phyloP scores from a whole-genome alignment of 2,113 vertebrate species.

The Machaerirhynchus nigripectus region DNA sequence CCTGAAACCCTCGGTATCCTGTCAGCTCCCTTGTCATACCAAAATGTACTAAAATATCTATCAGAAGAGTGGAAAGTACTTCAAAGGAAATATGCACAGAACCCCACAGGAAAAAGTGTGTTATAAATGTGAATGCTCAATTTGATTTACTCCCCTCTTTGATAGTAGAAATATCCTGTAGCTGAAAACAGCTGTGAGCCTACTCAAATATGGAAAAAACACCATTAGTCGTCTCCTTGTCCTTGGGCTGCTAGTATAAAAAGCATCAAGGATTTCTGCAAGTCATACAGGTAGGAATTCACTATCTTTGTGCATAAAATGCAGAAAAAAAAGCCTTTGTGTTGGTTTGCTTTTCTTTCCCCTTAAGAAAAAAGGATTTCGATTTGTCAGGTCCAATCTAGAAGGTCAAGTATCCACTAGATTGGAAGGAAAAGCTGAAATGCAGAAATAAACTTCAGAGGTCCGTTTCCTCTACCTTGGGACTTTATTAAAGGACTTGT shows the following conservation, averaged over 20 bases:
- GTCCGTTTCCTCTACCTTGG: not conserved
- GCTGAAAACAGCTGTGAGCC: not conserved
- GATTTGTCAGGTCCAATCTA: not conserved
- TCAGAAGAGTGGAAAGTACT: not conserved
- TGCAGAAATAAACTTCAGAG: not conserved
- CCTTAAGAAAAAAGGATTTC: not conserved
- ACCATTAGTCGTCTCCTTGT: not conserved
- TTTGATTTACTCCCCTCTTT: conserved; percentile 25
- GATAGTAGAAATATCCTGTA: not conserved
- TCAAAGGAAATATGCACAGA: not conserved
- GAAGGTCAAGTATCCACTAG: not conserved
- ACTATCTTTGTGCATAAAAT: not conserved
- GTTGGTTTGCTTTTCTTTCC: not conserved
- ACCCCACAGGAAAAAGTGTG: not conserved
- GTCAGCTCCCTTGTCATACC: not conserved
- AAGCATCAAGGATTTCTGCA: not conserved
- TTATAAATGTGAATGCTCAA: not conserved
- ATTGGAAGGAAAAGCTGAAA: not conserved
- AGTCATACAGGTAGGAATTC: not conserved
- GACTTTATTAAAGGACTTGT: not conserved
- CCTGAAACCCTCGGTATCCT: not conserved
- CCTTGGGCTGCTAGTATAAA: not conserved
- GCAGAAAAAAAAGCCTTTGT: not conserved
- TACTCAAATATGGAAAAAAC: not conserved
- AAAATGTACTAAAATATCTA: conserved; percentile 5